Evolutionary conservation across 35 echinoderm and acorn worm genomes (phyloP), one percentile per base, ranked within the genome.

Genomic region (Lytechinus pictus): DNA sequence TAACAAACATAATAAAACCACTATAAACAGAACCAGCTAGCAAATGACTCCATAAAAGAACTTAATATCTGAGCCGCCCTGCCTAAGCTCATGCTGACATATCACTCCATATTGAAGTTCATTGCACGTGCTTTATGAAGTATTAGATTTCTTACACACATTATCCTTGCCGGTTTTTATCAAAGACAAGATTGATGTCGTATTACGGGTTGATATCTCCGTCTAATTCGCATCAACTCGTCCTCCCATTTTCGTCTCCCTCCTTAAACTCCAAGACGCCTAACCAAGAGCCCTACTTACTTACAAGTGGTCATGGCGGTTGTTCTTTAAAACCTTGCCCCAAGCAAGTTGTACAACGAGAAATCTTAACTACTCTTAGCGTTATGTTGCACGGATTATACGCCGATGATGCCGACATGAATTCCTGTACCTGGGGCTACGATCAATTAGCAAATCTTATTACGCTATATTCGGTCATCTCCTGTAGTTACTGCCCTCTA

Each of bases 291-390:
- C 19, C 66, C 16, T 24, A n/a, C 66, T 79, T 79, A 79, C 21
- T n/a, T 79, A 79, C 66, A 79, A 79, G 66, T 79, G 66, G 66
- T 79, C 66, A 79, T n/a, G 66, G 66, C 66, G 66, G 16, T 79
- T 79, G 19, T 79, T 79, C 66, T 79, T 79, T 24, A 79, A 79
- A 79, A 79, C n/a, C 66, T n/a, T 24, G 21, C 66, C 66, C 66
- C 66, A 16, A 79, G 66, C 66, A 79, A 79, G 12, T n/a, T n/a
- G 66, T 79, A 27, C 19, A n/a, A 79, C 66, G 16, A 79, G 66
- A 79, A 79, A 79, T n/a, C 66, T 24, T 79, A 79, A 24, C 19
- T 24, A 79, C 66, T 79, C 66, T 79, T 79, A 24, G 19, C 66
- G 66, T 79, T 79, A 79, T 24, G 66, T 79, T n/a, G 66, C 66